Conservation (phyloP, 2,113 vertebrate species). For the Tylochromis polylepis region DNA sequence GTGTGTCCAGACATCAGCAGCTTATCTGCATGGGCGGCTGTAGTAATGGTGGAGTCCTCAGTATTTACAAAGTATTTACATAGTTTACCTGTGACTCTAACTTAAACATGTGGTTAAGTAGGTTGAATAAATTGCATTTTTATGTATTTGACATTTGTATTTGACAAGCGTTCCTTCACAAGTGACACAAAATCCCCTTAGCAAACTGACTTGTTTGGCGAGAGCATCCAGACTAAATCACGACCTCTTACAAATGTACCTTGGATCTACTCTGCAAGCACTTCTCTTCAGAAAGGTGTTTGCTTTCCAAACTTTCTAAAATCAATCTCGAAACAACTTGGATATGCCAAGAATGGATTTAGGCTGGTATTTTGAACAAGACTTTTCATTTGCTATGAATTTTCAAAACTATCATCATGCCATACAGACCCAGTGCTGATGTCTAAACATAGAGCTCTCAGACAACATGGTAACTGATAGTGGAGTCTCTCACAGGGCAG, state of each 20-base stretch:
- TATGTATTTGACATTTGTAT: background rate
- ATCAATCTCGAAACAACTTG: background rate
- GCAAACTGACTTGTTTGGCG: background rate
- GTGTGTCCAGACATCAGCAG: background rate
- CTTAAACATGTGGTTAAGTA: background rate
- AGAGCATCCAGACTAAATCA: background rate
- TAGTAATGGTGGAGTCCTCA: background rate
- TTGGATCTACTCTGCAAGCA: background rate
- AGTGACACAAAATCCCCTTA: background rate
- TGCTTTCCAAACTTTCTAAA: background rate
- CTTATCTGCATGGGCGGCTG: background rate
- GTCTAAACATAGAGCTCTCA: constrained; percentile 16
- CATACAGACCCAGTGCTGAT: background rate
- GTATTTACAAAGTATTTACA: no score
- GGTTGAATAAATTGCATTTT: background rate
- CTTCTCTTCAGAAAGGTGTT: background rate
- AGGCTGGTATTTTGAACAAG: background rate
- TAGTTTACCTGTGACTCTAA: background rate
- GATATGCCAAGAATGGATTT: background rate
- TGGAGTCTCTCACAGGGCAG: constrained; percentile 22
- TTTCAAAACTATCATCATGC: background rate
- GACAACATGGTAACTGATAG: constrained; percentile 37
- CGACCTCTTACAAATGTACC: background rate
- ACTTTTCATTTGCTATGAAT: background rate
- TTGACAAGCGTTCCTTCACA: background rate